phyloP scores from a whole-genome alignment of 1,140 invertebrate species.

The Heliconius hermathena region DNA sequence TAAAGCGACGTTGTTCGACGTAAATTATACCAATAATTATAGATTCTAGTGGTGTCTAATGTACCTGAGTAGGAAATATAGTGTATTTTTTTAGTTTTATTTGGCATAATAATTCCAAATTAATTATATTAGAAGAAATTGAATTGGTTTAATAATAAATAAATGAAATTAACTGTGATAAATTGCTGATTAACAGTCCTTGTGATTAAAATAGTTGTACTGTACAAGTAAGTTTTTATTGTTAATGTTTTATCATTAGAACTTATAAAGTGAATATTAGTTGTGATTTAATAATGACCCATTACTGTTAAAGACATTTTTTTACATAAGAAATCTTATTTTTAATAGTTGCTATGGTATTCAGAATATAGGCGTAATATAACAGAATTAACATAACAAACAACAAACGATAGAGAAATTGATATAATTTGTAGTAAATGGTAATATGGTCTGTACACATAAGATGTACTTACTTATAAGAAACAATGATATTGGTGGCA shows the following conservation, averaged over 20 bases:
- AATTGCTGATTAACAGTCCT: neutral
- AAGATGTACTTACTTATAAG: too few species aligned
- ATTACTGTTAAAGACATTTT: too few species aligned
- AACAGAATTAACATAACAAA: too few species aligned
- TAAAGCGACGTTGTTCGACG: neutral
- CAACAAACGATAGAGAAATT: too few species aligned
- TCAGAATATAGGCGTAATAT: too few species aligned
- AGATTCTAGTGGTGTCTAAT: neutral
- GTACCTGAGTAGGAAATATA: neutral
- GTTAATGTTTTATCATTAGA: neutral
- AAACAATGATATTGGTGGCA: too few species aligned
- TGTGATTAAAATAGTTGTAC: neutral
- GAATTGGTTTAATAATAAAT: neutral
- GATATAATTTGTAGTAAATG: too few species aligned
- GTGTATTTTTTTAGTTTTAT: neutral
- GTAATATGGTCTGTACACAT: too few species aligned
- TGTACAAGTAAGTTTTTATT: slow-evolving; percentile 14
- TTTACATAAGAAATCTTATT: too few species aligned
- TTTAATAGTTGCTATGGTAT: too few species aligned
- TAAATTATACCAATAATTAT: slow-evolving; percentile 1
- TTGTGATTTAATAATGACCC: too few species aligned
- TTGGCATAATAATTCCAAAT: neutral
- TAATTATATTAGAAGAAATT: neutral
- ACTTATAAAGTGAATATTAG: too few species aligned
- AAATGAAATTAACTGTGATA: neutral